These are phyloP conservation scores for Erebia epiphron DNA, from an alignment of 2,888 invertebrate genomes.

Conservation along the genomic window DNA sequence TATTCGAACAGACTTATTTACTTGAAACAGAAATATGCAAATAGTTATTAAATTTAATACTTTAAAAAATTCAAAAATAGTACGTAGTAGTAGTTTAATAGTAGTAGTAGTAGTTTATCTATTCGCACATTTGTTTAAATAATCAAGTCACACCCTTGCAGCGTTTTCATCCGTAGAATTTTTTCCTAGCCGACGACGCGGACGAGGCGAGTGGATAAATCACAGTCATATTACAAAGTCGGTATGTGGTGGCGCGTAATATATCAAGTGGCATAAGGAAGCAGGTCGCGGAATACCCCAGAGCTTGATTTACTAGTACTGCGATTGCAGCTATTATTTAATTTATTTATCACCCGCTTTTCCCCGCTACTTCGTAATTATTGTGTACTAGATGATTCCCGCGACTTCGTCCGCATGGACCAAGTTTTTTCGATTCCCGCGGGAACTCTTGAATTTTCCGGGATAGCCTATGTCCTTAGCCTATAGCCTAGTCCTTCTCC, in stretches of 20 bases:
- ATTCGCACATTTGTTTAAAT: background rate
- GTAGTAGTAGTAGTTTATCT: too few relatives aligned
- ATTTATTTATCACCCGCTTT: background rate
- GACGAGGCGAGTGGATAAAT: constrained; percentile 57
- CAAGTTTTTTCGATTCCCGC: too few relatives aligned
- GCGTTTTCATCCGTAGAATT: constrained; percentile 31
- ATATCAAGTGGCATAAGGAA: constrained; percentile 67
- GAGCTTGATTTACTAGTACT: constrained; percentile 15
- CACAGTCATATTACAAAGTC: constrained; percentile 69
- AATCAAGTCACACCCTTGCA: background rate
- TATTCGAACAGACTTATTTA: too few relatives aligned
- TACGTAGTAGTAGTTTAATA: too few relatives aligned
- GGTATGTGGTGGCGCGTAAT: constrained; percentile 61
- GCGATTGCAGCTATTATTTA: constrained; percentile 8
- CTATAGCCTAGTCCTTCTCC: too few relatives aligned
- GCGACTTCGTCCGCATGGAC: too few relatives aligned
- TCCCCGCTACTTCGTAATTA: background rate
- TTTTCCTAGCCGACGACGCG: constrained; percentile 32
- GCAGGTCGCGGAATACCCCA: constrained; percentile 41
- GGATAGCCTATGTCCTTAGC: too few relatives aligned
- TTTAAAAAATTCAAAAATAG: too few relatives aligned
- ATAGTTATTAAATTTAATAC: too few relatives aligned
- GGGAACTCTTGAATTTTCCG: too few relatives aligned
- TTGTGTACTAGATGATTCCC: too few relatives aligned
- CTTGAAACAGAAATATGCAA: too few relatives aligned